Conservation (phyloP, 2,888 invertebrate species). For the Pilophorus perplexus region DNA sequence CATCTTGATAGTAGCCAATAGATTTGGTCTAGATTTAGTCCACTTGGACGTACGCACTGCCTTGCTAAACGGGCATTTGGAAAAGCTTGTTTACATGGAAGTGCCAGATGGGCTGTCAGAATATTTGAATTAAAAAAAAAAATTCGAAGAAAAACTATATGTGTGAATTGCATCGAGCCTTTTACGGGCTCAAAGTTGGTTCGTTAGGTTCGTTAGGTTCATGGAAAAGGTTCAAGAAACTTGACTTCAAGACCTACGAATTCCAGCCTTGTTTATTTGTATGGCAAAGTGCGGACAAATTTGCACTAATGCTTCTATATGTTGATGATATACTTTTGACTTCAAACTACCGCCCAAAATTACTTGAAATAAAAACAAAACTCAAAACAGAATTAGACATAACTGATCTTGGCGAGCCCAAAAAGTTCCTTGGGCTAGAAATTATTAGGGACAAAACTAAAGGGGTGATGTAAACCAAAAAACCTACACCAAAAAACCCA, state of each 20-base stretch:
- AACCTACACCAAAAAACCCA: not conserved
- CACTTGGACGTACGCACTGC: not conserved
- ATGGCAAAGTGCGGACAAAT: not conserved
- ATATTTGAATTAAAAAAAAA: too few species aligned
- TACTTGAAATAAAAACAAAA: too few species aligned
- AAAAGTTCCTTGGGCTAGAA: constrained; percentile 7
- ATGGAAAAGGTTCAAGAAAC: not conserved
- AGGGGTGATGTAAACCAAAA: not conserved
- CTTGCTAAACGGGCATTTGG: too few species aligned
- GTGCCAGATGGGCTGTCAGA: not conserved
- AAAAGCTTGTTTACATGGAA: not conserved
- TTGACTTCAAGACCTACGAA: not conserved
- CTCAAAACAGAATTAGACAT: too few species aligned
- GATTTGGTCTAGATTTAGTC: not conserved
- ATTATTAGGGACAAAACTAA: not conserved
- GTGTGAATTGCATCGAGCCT: not conserved
- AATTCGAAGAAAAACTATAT: not conserved
- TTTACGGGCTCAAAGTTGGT: not conserved
- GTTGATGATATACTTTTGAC: too few species aligned
- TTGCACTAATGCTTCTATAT: too few species aligned
- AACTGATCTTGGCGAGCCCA: not conserved
- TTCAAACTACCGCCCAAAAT: too few species aligned
- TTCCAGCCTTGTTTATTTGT: constrained; percentile 13
- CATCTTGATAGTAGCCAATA: not conserved
- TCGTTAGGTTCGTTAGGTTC: not conserved